phyloP scores from a whole-genome alignment of 1,140 invertebrate genomes.

The Anadara kagoshimensis region DNA sequence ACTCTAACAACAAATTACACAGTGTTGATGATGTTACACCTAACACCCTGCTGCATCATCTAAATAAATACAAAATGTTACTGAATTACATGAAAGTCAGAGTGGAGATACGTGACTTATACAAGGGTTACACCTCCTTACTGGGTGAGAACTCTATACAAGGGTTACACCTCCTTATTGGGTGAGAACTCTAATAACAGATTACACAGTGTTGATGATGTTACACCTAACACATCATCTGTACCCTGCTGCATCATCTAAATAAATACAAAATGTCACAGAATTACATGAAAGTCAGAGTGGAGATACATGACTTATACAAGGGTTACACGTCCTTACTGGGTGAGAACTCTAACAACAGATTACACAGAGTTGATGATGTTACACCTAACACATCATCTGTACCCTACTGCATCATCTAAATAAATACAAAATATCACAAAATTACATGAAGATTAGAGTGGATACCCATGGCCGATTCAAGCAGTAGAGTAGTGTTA shows the following conservation, averaged over 20 bases:
- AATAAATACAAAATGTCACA: no score
- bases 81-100: no score
- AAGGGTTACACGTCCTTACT: no score
- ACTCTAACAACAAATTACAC: slow-evolving; percentile 94
- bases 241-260: slow-evolving; percentile 82
- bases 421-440: no score
- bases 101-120: no score
- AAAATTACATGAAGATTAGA: no score
- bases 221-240: slow-evolving; percentile 86
- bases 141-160: no score
- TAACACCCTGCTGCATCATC: slow-evolving; percentile 84
- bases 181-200: slow-evolving; percentile 95
- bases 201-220: slow-evolving; percentile 95
- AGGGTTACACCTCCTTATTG: slow-evolving; percentile 91
- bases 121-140: no score
- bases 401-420: slow-evolving; percentile 81
- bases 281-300: no score
- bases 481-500: not conserved
- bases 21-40: slow-evolving; percentile 91
- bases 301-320: no score
- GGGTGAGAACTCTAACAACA: no score
- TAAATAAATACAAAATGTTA: slow-evolving; percentile 13
- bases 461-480: not conserved
- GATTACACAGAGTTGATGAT: slow-evolving; percentile 93
- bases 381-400: slow-evolving; percentile 87